Conservation (phyloP, 2,888 invertebrate species). For the Auanema sp. region DNA sequence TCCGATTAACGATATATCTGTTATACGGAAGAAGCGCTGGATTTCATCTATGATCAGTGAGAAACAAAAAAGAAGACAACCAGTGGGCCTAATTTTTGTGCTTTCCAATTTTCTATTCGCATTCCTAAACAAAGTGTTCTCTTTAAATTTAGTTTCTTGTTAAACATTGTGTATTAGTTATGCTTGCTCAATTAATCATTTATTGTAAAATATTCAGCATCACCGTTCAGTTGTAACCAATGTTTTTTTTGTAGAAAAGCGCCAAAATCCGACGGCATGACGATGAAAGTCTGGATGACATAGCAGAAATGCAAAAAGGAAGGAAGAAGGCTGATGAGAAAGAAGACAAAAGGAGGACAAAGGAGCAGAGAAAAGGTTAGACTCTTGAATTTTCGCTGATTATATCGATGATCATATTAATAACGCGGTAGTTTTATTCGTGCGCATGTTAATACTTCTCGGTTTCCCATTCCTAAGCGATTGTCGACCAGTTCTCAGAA, state of each 20-base stretch:
- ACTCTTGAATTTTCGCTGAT: background rate
- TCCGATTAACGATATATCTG: no score
- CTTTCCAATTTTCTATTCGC: no score
- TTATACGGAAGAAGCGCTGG: no score
- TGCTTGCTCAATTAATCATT: background rate
- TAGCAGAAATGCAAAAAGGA: slow-evolving; percentile 52
- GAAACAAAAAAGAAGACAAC: no score
- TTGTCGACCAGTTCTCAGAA: no score
- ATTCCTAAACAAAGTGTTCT: slow-evolving; percentile 3
- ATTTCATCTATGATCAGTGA: no score
- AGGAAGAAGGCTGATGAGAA: slow-evolving; percentile 50
- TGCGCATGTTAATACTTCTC: no score
- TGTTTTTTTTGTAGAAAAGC: slow-evolving; percentile 39
- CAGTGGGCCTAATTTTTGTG: no score
- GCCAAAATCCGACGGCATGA: slow-evolving; percentile 50
- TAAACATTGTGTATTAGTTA: background rate
- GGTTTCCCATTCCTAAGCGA: no score
- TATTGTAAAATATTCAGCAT: no score
- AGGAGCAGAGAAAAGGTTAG: slow-evolving; percentile 45
- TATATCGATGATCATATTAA: background rate
- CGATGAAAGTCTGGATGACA: slow-evolving; percentile 59
- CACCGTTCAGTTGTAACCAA: background rate
- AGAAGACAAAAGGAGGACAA: slow-evolving; percentile 35
- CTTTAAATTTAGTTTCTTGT: slow-evolving; percentile 3
- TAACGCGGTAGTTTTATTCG: background rate